Evolutionary conservation across 1,140 invertebrate genomes (phyloP).

Genomic region (Scaptomyza montana): DNA sequence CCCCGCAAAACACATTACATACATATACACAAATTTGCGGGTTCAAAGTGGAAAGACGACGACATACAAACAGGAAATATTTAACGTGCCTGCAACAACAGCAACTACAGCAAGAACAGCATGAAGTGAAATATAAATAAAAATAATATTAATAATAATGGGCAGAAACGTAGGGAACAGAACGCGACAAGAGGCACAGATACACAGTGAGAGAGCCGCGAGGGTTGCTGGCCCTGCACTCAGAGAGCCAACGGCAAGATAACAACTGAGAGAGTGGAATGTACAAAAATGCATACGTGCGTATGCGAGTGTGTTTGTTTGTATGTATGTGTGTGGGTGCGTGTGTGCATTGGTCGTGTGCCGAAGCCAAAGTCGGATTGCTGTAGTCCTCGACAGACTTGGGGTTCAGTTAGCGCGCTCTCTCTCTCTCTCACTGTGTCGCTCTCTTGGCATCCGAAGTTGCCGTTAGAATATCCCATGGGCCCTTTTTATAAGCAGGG

Average conservation of each 20-base stretch:
- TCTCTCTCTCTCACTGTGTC: background rate
- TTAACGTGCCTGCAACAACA: slow-evolving; percentile 76
- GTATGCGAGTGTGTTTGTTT: background rate
- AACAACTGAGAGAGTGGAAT: slow-evolving; percentile 31
- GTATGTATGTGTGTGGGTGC: slow-evolving; percentile 29
- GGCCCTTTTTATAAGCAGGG: slow-evolving; percentile 51
- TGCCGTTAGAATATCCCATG: slow-evolving; percentile 64
- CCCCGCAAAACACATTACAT: slow-evolving; percentile 23
- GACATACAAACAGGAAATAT: slow-evolving; percentile 78
- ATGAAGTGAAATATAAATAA: slow-evolving; percentile 74
- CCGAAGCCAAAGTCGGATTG: slow-evolving; percentile 32
- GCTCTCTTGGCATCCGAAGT: slow-evolving; percentile 24
- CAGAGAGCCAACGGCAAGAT: background rate
- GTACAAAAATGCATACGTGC: slow-evolving; percentile 9
- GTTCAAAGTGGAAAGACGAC: slow-evolving; percentile 60
- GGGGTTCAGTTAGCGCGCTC: slow-evolving; percentile 11
- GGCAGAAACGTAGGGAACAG: slow-evolving; percentile 67
- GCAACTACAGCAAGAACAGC: slow-evolving; percentile 58
- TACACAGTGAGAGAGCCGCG: slow-evolving; percentile 20
- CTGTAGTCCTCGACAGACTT: slow-evolving; percentile 38
- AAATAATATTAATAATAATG: slow-evolving; percentile 76
- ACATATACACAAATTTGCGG: slow-evolving; percentile 56
- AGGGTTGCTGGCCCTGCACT: slow-evolving; percentile 38
- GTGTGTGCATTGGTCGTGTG: slow-evolving; percentile 46
- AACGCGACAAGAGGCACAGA: slow-evolving; percentile 14